Evolutionary conservation across 2,888 invertebrate genomes (phyloP).

Genomic region (Tubiluchus corallicola): DNA sequence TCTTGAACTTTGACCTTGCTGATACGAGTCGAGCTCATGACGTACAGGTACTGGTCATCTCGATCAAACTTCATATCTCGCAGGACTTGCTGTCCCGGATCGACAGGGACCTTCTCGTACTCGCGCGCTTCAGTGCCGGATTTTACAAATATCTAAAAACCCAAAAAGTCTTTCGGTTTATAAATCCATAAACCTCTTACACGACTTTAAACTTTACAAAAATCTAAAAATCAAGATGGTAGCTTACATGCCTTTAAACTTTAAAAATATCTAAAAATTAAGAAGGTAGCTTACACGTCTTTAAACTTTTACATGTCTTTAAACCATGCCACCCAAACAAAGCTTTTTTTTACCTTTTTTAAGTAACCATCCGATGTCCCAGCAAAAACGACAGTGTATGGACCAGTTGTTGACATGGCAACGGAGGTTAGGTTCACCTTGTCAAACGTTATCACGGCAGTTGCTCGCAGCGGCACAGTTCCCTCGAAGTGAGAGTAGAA

Average conservation of each 20-base stretch:
- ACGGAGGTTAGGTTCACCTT: conserved; percentile 18
- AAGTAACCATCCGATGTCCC: conserved; percentile 23
- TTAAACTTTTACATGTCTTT: too few relatives aligned
- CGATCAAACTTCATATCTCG: conserved; percentile 72
- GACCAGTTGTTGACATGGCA: conserved; percentile 15
- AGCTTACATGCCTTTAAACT: too few relatives aligned
- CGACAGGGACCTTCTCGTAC: conserved; percentile 67
- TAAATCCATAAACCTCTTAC: too few relatives aligned
- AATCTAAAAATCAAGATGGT: too few relatives aligned
- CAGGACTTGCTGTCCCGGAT: conserved; percentile 53
- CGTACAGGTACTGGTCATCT: conserved; percentile 62
- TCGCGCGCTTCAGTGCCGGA: conserved; percentile 48
- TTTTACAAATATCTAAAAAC: conserved; percentile 46
- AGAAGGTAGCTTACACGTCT: too few relatives aligned
- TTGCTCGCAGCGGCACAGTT: conserved; percentile 15
- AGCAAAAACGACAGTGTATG: conserved; percentile 24
- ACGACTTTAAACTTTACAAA: too few relatives aligned
- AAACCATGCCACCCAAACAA: too few relatives aligned
- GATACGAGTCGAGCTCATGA: conserved; percentile 55
- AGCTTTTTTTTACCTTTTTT: conserved; percentile 20
- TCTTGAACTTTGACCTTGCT: too few relatives aligned
- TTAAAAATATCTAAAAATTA: too few relatives aligned
- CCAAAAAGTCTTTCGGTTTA: too few relatives aligned
- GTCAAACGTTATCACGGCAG: conserved; percentile 17
- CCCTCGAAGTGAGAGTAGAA: conserved; percentile 23